Base-by-base conservation (phyloP, 1,140 invertebrate species). In the Samia ricini region DNA sequence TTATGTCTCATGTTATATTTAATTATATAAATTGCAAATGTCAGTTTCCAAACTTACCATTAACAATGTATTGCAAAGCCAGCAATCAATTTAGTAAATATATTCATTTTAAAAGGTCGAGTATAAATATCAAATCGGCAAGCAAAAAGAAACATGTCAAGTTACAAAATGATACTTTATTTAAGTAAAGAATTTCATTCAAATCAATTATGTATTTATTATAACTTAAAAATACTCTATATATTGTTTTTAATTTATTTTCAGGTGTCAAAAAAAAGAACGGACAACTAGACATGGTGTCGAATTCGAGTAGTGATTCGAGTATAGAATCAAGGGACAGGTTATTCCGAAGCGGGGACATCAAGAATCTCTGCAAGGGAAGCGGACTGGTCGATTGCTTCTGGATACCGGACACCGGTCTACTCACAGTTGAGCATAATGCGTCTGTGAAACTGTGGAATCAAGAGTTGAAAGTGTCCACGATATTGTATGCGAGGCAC, bases 371-470 rank as follows among this genome's bases (percentile, higher is more conserved):
- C 0, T 74, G 72, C 29, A 76, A 74, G 12, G 61, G 68, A 0
- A 83, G 81, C 63, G 60, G 61, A 0, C 60, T 88, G 0, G 74
- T 88, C 0, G 72, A 80, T 15, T 87, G 84, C 52, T 87, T 83
- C 62, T 85, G 77, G 74, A 22, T 85, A 0, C 56, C 60, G 1
- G 72, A 74, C 5, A 33, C 67, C 0, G 85, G 83, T 0, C 66
- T 88, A 0, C 61, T 89, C 1, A 84, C 85, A 0, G 75, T 89
- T 0, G 85, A 90, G 23, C 71, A 64, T 15, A 88, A 86, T 52
- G 85, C 80, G 0, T 79, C 76, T 0, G 72, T 87, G 1, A 90
- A 90, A 52, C 72, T 86, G 4, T 90, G 85, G 85, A 71, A 76
- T 19, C 36, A 64, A 4, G 64, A 78, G 2, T 48, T 83, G 6